Percentiles rank a stretch among this genome's conserved stretches.
Conservation (phyloP, 2,797 vertebrate genomes). For the Enteromius afrohamiltoni region DNA sequence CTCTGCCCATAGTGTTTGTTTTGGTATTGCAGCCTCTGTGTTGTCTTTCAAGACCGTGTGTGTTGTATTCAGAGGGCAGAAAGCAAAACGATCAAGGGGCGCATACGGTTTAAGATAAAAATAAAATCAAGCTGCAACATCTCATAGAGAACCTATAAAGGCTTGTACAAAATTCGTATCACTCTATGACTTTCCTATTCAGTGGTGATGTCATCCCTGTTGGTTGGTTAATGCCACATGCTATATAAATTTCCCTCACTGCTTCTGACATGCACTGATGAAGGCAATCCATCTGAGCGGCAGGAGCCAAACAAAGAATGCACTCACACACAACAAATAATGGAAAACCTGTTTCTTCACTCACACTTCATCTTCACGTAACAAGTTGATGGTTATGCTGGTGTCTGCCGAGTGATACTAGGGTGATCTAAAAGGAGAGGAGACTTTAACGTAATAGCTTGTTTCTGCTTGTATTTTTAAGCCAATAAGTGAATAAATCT, state of each 20-base stretch:
- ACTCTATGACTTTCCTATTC: constrained; percentile 60
- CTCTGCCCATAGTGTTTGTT: too few species aligned
- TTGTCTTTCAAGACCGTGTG: too few species aligned
- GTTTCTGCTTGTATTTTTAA: constrained; percentile 41
- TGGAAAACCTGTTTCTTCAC: constrained; percentile 30
- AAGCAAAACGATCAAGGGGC: too few species aligned
- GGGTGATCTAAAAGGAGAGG: not conserved
- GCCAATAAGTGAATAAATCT: constrained; percentile 26
- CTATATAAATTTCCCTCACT: constrained; percentile 69
- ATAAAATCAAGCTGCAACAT: too few species aligned
- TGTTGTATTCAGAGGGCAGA: too few species aligned
- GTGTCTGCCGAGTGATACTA: constrained; percentile 16
- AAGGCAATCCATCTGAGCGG: constrained; percentile 54
- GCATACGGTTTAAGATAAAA: too few species aligned
- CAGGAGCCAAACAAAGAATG: constrained; percentile 64
- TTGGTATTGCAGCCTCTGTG: too few species aligned
- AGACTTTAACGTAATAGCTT: not conserved
- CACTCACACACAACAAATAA: constrained; percentile 68
- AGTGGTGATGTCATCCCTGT: constrained; percentile 73
- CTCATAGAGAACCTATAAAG: not conserved
- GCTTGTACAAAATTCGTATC: not conserved
- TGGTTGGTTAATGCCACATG: constrained; percentile 66
- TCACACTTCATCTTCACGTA: constrained; percentile 38
- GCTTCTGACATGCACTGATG: constrained; percentile 54
- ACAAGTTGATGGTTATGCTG: constrained; percentile 31